Conservation (phyloP, 2,888 invertebrate species). For the Meandrusa payeni region DNA sequence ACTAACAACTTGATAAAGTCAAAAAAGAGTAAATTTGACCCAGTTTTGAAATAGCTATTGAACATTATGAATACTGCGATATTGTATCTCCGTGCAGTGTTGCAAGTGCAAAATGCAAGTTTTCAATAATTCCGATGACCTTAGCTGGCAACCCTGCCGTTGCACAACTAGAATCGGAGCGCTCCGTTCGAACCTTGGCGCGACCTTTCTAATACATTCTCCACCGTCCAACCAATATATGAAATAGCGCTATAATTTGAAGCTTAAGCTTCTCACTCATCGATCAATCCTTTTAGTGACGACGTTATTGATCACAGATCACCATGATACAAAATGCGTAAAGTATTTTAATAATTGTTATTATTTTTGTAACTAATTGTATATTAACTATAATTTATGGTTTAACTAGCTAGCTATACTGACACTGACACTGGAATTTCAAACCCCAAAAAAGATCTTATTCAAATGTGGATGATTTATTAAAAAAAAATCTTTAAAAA, state of each 20-base stretch:
- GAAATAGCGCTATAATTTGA: conserved; percentile 26
- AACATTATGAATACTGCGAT: neutral
- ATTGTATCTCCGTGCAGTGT: conserved; percentile 7
- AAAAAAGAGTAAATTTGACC: neutral
- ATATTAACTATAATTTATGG: too few relatives aligned
- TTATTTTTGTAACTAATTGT: too few relatives aligned
- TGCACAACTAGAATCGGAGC: conserved; percentile 28
- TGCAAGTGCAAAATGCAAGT: conserved; percentile 18
- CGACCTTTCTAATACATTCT: conserved; percentile 57
- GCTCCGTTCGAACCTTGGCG: conserved; percentile 40
- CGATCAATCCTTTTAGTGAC: neutral
- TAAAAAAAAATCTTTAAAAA: too few relatives aligned
- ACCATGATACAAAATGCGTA: too few relatives aligned
- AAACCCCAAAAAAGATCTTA: too few relatives aligned
- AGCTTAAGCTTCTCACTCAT: conserved; percentile 17
- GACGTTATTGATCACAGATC: too few relatives aligned
- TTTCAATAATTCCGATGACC: conserved; percentile 19
- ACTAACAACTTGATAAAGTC: too few relatives aligned
- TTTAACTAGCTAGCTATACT: too few relatives aligned
- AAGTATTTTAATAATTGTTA: too few relatives aligned
- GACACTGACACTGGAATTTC: too few relatives aligned
- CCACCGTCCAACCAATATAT: conserved; percentile 31
- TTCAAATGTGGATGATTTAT: too few relatives aligned
- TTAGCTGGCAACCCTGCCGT: conserved; percentile 23
- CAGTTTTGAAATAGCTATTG: neutral